Base-by-base conservation (phyloP, 2,888 invertebrate genomes). In the Branchipolynoe longqiensis region DNA sequence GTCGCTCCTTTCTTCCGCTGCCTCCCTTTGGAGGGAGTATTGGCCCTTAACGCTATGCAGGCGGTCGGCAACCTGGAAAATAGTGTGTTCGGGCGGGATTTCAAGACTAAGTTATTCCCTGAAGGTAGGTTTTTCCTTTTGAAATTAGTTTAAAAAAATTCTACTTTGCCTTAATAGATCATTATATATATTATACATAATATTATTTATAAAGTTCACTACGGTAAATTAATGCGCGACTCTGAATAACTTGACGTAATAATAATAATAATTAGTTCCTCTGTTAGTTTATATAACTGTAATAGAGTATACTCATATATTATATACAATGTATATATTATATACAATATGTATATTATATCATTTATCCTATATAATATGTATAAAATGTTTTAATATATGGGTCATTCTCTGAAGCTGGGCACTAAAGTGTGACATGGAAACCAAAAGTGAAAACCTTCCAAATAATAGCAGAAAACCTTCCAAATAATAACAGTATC, bases 1-100 rank as follows among this genome's bases (percentile, higher is more conserved):
- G n/a, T n/a, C n/a, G n/a, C n/a, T n/a, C n/a, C n/a, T n/a, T n/a
- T n/a, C n/a, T n/a, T n/a, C n/a, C n/a, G n/a, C n/a, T n/a, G n/a
- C n/a, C n/a, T n/a, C n/a, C n/a, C n/a, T n/a, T n/a, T n/a, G n/a
- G n/a, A n/a, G n/a, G n/a, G n/a, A n/a, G n/a, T n/a, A n/a, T n/a
- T n/a, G n/a, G n/a, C 84, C 62, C 58, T 87, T 82, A 25, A 85
- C 36, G 25, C 12, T 28, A 33, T 41, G n/a, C 93, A 96, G 96
- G 97, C 98, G 48, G 95, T 98, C 86, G 97, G 97, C 87, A 98
- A 98, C 94, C 94, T 98, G 86, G 98, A 98, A 94, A 95, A 96
- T 83, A 95, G 96, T 62, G 91, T 97, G 62, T 98, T 98, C 95
- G 98, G 98, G 0, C 96, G 96, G 92, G 96, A 96, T 87, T 98